Base-by-base conservation (phyloP, 2,113 vertebrate genomes). In the Erythrolamprus reginae region DNA sequence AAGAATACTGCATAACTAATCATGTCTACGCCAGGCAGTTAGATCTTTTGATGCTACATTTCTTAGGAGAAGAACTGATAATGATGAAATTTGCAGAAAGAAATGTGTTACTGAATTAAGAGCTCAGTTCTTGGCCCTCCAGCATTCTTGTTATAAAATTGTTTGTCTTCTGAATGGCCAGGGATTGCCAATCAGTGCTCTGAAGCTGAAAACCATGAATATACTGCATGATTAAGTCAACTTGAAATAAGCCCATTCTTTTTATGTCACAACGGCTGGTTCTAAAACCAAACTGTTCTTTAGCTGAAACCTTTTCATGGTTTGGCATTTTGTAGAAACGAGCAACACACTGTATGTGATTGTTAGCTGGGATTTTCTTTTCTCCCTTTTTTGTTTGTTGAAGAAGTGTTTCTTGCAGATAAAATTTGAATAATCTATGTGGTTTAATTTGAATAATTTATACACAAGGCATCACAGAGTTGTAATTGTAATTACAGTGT, bases 401-500 rank as follows among this genome's bases (percentile, higher is more conserved):
- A 91, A 95, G 91, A 97, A 97, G 93, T 93, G 95, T 96, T 96
- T 96, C 95, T 94, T 96, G 86, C 90, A 96, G 97, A 97, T 97
- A 96, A 96, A 95, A 94, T 96, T 96, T 96, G 96, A 97, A 97
- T 97, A 97, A 97, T 97, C 96, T 93, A 92, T 95, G 95, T 94
- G 91, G 89, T 53, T 84, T 58, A 91, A 97, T 97, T 97, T 97
- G 95, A 97, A 97, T 97, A 97, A 97, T 97, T 97, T 97, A 97
- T 97, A 96, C 96, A 96, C 93, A 94, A 96, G 94, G 89, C 88
- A 88, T 89, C 91, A 93, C 93, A 93, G 94, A 96, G 92, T 93
- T 96, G 93, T 97, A 96, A 97, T 96, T 97, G 94, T 96, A 97
- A 96, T 97, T 96, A 97, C 10, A 94, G 92, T 90, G 92, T 93